Conservation (phyloP, 1,140 invertebrate genomes). For the Habropoda laboriosa region DNA sequence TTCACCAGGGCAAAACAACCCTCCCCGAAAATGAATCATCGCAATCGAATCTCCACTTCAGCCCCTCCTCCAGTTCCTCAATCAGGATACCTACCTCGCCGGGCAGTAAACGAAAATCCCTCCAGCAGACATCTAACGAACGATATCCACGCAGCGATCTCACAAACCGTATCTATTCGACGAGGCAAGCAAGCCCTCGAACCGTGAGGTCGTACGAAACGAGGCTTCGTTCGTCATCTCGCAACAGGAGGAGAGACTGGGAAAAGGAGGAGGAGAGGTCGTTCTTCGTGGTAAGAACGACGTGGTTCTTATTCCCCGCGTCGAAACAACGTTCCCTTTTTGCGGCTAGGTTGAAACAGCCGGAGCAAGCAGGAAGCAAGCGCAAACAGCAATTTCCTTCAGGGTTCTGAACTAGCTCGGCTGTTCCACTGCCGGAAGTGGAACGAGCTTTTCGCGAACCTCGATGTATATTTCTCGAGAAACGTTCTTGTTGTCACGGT, state of each 20-base stretch:
- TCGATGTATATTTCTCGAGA: neutral
- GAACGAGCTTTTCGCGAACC: neutral
- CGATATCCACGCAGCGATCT: no score
- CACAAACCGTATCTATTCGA: neutral
- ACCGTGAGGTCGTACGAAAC: neutral
- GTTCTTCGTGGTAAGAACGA: neutral
- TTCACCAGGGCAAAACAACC: no score
- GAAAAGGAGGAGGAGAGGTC: neutral
- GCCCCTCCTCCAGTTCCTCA: no score
- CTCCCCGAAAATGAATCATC: no score
- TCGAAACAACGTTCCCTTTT: neutral
- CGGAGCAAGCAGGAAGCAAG: neutral
- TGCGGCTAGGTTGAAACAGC: neutral
- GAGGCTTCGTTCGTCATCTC: neutral
- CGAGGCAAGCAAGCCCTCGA: neutral
- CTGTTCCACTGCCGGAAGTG: neutral
- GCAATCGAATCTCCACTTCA: no score
- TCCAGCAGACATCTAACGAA: neutral
- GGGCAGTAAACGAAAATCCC: neutral
- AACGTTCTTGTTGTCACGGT: neutral
- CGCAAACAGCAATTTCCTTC: neutral
- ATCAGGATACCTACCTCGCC: no score
- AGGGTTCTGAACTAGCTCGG: neutral
- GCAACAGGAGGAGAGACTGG: no score
- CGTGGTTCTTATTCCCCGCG: conserved; percentile 1